A percentile compares a stretch with the other conserved stretches of the same genome.
phyloP scores from a whole-genome alignment of 2,888 invertebrate genomes.

The Mantis religiosa region DNA sequence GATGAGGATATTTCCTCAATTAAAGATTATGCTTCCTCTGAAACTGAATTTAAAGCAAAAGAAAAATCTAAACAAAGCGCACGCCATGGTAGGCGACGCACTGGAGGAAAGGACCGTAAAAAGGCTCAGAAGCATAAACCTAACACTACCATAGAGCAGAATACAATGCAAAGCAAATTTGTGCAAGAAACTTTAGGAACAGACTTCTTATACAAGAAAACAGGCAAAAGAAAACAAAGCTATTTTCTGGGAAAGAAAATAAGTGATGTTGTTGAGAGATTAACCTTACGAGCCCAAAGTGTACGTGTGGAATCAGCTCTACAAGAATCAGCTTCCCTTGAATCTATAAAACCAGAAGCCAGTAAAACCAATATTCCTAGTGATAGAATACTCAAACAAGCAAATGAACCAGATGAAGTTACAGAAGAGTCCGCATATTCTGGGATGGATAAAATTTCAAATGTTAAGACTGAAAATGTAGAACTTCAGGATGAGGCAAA shows the following conservation, averaged over 20 bases:
- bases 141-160: background rate
- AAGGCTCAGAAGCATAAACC: background rate
- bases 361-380: background rate
- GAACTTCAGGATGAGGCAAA: background rate
- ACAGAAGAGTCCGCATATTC: background rate
- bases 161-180: background rate
- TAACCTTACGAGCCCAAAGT: background rate
- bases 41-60: background rate
- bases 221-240: background rate
- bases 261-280: constrained; percentile 11
- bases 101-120: background rate
- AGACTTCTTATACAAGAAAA: background rate
- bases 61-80: background rate
- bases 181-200: background rate
- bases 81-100: background rate
- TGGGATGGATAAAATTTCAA: background rate
- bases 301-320: background rate
- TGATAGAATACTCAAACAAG: background rate
- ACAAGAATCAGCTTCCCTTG: background rate
- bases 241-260: constrained; percentile 12
- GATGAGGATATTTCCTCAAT: background rate
- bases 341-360: background rate
- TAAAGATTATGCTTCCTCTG: background rate
- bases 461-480: background rate
- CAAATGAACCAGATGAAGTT: background rate